Conservation (phyloP, 2,113 vertebrate genomes). For the Lepisosteus oculatus region DNA sequence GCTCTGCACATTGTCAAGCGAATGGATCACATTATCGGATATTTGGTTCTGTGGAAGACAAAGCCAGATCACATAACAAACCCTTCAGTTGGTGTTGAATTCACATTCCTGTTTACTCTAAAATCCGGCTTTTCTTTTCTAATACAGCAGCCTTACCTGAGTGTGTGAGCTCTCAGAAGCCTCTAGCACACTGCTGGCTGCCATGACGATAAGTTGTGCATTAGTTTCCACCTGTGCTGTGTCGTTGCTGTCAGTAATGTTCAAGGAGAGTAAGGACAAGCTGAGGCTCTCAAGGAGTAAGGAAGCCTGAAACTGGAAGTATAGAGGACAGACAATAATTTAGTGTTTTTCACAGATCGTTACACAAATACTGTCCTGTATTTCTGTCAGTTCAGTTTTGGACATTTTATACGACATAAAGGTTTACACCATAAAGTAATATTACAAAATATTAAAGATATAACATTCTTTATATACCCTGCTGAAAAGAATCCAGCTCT, state of each 20-base stretch:
- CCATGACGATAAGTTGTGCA: constrained; percentile 69
- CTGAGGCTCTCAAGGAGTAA: constrained; percentile 70
- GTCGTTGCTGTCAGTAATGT: constrained; percentile 37
- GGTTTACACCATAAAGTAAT: too few species aligned
- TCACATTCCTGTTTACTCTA: too few species aligned
- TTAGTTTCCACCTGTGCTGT: constrained; percentile 55
- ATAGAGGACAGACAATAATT: constrained; percentile 21
- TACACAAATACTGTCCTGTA: too few species aligned
- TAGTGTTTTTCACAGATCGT: too few species aligned
- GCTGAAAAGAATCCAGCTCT: too few species aligned
- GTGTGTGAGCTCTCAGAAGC: constrained; percentile 55
- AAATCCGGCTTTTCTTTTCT: not conserved
- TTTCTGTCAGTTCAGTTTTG: too few species aligned
- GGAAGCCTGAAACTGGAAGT: constrained; percentile 69
- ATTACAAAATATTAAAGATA: too few species aligned
- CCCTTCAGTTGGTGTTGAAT: too few species aligned
- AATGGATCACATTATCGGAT: constrained; percentile 60
- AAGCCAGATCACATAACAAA: constrained; percentile 4
- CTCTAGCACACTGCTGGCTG: constrained; percentile 78
- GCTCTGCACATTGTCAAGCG: constrained; percentile 76
- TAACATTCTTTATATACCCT: too few species aligned
- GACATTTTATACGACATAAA: too few species aligned
- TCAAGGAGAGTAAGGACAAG: constrained; percentile 64
- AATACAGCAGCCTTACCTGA: constrained; percentile 41
- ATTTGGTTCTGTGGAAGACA: constrained; percentile 50